Base-by-base conservation (phyloP, 2,888 invertebrate genomes). In the Serrognathus titanus region DNA sequence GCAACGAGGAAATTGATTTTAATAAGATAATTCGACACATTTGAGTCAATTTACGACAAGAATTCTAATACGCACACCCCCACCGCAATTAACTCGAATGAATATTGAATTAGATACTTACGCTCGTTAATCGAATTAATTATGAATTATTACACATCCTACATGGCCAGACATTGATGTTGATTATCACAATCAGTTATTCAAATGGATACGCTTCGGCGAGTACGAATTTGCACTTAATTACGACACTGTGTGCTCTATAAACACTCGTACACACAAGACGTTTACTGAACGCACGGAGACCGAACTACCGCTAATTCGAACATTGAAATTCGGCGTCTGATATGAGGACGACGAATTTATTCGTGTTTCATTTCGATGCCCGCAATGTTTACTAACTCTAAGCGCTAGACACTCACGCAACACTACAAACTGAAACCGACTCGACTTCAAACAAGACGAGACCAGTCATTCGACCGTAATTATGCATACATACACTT, bases 1-100 rank as follows among this genome's bases (percentile, higher is more conserved):
- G 65, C 67, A 67, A 71, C 67, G 63, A 65, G 65, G 66, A 71
- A 73, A 73, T 74, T 72, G 73, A 70, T 71, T 71, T 72, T 75
- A 75, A 75, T 72, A 71, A 72, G 73, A 74, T 75, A 75, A 67
- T 66, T 56, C 60, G 65, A 58, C 57, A 58, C 53, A 58, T 60
- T 59, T 57, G 59, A 59, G 49, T 52, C 49, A 53, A 53, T 58
- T 54, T 59, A 59, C 61, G 62, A 58, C 58, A 48, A 48, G 66
- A 63, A 65, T 65, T 63, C 55, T 61, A 64, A 65, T 63, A 62
- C 57, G 47, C 46, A 65, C 63, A 64, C 65, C 63, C 62, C 60
- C 63, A 57, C 63, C 53, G 37, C 49, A 51, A 55, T 49, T 45
- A 48, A 54, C 53, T 55, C 50, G 37, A 48, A 54, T 12, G 48